Conservation (phyloP, 2,888 invertebrate genomes). For the Timema podura region DNA sequence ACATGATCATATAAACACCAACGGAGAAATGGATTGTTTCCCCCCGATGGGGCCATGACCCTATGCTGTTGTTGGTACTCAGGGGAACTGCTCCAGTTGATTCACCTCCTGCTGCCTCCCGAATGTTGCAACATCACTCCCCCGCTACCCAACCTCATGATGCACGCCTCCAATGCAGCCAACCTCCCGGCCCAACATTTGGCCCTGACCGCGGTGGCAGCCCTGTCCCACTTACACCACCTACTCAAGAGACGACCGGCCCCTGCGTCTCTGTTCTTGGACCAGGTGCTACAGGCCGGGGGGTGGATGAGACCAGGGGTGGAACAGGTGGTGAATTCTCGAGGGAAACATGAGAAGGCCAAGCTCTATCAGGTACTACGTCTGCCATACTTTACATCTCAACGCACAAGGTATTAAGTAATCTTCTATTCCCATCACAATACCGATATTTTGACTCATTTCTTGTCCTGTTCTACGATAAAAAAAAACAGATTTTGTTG, state of each 20-base stretch:
- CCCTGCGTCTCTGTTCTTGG: conserved; percentile 77
- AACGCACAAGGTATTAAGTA: too few species aligned
- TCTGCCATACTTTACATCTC: too few species aligned
- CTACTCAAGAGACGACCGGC: conserved; percentile 77
- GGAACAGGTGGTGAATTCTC: too few species aligned
- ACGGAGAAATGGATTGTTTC: too few species aligned
- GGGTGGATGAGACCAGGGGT: conserved; percentile 26
- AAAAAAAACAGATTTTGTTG: too few species aligned
- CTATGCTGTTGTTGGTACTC: conserved; percentile 37
- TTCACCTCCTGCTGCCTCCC: conserved; percentile 79
- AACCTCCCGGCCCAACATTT: conserved; percentile 72
- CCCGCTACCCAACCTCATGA: conserved; percentile 68
- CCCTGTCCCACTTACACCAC: conserved; percentile 70
- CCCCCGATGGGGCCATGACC: neutral
- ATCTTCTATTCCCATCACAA: too few species aligned
- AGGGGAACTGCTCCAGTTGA: conserved; percentile 82
- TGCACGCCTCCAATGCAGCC: conserved; percentile 22
- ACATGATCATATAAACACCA: too few species aligned
- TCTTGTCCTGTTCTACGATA: too few species aligned
- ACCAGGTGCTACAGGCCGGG: conserved; percentile 62
- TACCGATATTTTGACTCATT: too few species aligned
- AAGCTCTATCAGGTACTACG: too few species aligned
- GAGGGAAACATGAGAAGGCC: too few species aligned
- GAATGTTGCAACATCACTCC: conserved; percentile 81
- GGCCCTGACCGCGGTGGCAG: conserved; percentile 77